phyloP scores from a whole-genome alignment of 1,140 invertebrate species.

The Drosophila subpulchrella region DNA sequence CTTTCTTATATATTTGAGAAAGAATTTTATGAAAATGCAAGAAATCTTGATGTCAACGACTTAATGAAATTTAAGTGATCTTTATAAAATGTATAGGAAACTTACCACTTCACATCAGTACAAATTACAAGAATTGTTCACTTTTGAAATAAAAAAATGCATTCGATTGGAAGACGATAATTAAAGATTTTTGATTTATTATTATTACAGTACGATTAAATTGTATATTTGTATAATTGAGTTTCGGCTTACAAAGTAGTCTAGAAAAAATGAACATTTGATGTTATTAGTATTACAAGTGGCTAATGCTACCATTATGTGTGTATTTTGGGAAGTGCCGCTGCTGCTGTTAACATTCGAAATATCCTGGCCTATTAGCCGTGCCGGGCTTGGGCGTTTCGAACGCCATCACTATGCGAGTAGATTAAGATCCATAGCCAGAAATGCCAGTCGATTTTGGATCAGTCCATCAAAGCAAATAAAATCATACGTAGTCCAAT shows the following conservation, averaged over 20 bases:
- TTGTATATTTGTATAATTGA: constrained; percentile 40
- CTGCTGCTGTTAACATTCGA: constrained; percentile 51
- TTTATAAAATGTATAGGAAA: no score
- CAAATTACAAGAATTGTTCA: background rate
- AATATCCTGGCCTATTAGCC: constrained; percentile 36
- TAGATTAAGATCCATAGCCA: constrained; percentile 10
- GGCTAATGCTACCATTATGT: constrained; percentile 21
- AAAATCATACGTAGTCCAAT: constrained; percentile 1
- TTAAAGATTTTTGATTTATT: constrained; percentile 10
- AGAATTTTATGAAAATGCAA: no score
- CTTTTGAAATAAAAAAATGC: background rate
- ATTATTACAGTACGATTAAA: constrained; percentile 12
- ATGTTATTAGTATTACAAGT: constrained; percentile 35
- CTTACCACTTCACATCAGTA: no score
- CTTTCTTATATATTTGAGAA: background rate
- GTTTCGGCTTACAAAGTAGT: constrained; percentile 36
- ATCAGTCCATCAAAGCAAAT: constrained; percentile 1
- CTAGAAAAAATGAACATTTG: constrained; percentile 57
- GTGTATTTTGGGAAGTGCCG: constrained; percentile 26
- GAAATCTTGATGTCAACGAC: no score
- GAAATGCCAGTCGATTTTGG: background rate
- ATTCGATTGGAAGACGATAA: constrained; percentile 7
- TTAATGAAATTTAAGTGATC: no score
- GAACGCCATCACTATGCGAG: constrained; percentile 48
- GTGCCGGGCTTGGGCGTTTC: constrained; percentile 60